These are phyloP conservation scores for Tachypleus tridentatus DNA, from an alignment of 1,140 invertebrate species.

Conservation along the genomic window DNA sequence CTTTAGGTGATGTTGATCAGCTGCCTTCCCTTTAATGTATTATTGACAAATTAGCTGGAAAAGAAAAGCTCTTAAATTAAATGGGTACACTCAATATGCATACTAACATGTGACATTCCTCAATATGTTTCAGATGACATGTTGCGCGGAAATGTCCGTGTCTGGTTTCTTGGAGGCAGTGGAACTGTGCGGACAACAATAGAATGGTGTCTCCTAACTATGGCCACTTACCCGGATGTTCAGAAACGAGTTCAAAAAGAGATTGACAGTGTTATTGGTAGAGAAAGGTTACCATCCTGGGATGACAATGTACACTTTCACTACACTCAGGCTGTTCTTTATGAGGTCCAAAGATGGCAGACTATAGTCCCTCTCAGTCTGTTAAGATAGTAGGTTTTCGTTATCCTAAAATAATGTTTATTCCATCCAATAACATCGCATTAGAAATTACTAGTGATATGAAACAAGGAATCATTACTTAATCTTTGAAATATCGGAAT, in stretches of 20 bases:
- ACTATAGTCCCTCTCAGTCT: constrained; percentile 21
- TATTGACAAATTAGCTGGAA: neutral
- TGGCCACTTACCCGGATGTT: constrained; percentile 30
- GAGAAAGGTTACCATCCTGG: constrained; percentile 20
- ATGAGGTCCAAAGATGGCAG: constrained; percentile 26
- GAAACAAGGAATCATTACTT: no score
- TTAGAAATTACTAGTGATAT: no score
- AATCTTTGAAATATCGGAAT: no score
- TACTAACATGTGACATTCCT: neutral
- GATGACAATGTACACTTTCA: constrained; percentile 20
- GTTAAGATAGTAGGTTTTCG: no score
- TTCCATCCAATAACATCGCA: no score
- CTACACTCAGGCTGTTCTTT: constrained; percentile 25
- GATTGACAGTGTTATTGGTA: constrained; percentile 27
- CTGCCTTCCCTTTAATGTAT: no score
- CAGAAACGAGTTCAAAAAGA: constrained; percentile 30
- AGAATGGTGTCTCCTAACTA: constrained; percentile 28
- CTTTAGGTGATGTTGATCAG: no score
- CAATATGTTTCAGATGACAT: constrained; percentile 14
- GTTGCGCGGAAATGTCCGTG: constrained; percentile 18
- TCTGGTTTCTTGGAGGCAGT: constrained; percentile 28
- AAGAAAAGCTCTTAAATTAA: no score
- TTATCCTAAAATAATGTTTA: no score
- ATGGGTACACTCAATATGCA: no score
- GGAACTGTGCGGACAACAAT: constrained; percentile 33